These are phyloP conservation scores for Drosophila ambigua DNA, from an alignment of 1,140 invertebrate species.

Conservation along the genomic window DNA sequence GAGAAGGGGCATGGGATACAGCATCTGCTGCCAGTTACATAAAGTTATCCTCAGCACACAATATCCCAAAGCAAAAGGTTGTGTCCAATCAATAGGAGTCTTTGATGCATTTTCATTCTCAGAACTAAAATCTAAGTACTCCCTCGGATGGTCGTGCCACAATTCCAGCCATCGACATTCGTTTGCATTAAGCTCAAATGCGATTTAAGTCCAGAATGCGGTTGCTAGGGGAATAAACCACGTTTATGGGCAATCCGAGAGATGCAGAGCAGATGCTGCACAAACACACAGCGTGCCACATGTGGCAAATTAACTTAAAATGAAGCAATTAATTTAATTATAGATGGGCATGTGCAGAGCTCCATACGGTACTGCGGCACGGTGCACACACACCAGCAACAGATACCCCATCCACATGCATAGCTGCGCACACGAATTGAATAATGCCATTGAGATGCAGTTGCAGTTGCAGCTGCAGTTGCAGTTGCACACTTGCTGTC, in stretches of 20 bases:
- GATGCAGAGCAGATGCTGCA: constrained; percentile 46
- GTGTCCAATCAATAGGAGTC: not conserved
- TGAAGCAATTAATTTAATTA: constrained; percentile 83
- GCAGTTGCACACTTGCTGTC: constrained; percentile 20
- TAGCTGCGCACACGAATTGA: constrained; percentile 10
- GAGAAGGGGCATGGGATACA: not conserved
- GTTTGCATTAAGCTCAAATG: constrained; percentile 7
- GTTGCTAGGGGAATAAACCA: constrained; percentile 53
- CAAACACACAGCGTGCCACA: constrained; percentile 65
- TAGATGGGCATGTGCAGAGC: constrained; percentile 48
- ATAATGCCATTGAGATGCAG: constrained; percentile 12
- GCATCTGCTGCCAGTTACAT: constrained; percentile 15
- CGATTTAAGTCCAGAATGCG: constrained; percentile 31
- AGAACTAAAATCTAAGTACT: too few species aligned
- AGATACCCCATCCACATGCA: not conserved
- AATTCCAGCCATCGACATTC: not conserved
- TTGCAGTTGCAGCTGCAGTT: constrained; percentile 24
- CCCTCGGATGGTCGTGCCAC: too few species aligned
- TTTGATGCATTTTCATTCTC: too few species aligned
- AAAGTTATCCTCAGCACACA: constrained; percentile 11
- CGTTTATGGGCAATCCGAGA: constrained; percentile 59
- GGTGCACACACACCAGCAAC: constrained; percentile 39
- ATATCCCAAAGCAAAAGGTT: not conserved
- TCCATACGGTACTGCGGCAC: constrained; percentile 42
- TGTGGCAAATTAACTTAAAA: constrained; percentile 82